Percentiles rank a stretch among this genome's conserved stretches.
Evolutionary conservation across 2,888 invertebrate species (phyloP).

Genomic region (Philopedon plagiatum): DNA sequence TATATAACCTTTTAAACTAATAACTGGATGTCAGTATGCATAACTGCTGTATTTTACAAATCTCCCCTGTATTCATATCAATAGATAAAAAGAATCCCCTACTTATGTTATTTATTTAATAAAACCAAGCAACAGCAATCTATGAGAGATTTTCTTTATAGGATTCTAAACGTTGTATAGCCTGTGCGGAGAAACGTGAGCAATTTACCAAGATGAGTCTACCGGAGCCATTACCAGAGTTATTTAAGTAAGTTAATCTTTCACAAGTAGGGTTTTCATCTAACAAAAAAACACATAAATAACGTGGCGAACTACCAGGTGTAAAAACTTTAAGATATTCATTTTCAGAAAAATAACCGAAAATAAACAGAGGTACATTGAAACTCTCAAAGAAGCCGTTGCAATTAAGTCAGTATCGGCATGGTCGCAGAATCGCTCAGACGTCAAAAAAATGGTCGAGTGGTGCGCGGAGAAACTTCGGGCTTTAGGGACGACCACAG

Average conservation of each 20-base stretch:
- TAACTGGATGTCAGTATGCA: neutral
- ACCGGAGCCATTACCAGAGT: neutral
- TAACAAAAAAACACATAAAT: no score
- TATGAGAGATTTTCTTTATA: neutral
- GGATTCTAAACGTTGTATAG: neutral
- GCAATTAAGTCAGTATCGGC: conserved; percentile 95
- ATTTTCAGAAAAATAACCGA: conserved; percentile 80
- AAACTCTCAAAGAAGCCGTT: conserved; percentile 85
- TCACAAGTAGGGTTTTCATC: neutral
- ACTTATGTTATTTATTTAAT: neutral
- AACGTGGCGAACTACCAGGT: no score
- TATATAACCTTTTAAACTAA: no score
- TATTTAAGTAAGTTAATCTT: conserved; percentile 3
- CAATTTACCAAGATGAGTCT: neutral
- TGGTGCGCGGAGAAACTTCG: conserved; percentile 83
- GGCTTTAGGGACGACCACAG: conserved; percentile 55
- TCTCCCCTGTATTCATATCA: neutral
- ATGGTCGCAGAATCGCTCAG: conserved; percentile 85
- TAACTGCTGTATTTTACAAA: neutral
- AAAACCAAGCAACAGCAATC: neutral
- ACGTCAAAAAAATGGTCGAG: conserved; percentile 75
- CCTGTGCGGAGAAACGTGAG: neutral
- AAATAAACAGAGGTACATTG: conserved; percentile 82
- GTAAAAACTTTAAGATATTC: neutral
- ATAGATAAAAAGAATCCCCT: neutral